These are phyloP conservation scores for Silurus lanzhouensis DNA, from an alignment of 2,797 vertebrate species.

Conservation along the genomic window DNA sequence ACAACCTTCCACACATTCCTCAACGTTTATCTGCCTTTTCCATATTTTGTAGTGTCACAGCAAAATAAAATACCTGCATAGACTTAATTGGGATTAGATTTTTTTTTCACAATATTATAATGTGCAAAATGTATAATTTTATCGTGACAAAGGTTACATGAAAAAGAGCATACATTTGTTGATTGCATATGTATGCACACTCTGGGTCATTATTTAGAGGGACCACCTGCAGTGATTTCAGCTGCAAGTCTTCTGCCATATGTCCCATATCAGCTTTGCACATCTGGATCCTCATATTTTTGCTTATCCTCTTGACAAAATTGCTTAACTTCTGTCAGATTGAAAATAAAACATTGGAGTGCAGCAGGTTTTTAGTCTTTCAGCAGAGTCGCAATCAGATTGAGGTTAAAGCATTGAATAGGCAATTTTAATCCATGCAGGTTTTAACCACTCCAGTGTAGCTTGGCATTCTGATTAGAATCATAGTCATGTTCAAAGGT, in stretches of 20 bases:
- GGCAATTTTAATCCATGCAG: not conserved
- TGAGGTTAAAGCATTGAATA: not conserved
- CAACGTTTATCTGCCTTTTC: not conserved
- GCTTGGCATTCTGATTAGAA: not conserved
- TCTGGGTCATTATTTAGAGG: not conserved
- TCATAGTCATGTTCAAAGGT: not conserved
- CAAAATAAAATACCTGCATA: not conserved
- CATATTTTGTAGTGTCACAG: not conserved
- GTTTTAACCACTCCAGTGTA: not conserved
- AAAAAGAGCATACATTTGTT: not conserved
- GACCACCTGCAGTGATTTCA: not conserved
- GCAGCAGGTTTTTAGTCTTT: not conserved
- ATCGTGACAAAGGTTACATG: not conserved
- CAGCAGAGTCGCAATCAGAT: not conserved
- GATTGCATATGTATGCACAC: not conserved
- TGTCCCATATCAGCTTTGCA: not conserved
- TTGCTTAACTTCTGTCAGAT: not conserved
- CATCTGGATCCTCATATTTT: not conserved
- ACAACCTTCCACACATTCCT: not conserved
- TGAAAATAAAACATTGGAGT: not conserved
- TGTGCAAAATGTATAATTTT: not conserved
- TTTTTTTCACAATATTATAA: slow-evolving; percentile 2
- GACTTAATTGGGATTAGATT: not conserved
- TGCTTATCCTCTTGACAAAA: not conserved
- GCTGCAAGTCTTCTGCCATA: not conserved